Base-by-base conservation (phyloP, 2,888 invertebrate species). In the Dynastes hyllus region DNA sequence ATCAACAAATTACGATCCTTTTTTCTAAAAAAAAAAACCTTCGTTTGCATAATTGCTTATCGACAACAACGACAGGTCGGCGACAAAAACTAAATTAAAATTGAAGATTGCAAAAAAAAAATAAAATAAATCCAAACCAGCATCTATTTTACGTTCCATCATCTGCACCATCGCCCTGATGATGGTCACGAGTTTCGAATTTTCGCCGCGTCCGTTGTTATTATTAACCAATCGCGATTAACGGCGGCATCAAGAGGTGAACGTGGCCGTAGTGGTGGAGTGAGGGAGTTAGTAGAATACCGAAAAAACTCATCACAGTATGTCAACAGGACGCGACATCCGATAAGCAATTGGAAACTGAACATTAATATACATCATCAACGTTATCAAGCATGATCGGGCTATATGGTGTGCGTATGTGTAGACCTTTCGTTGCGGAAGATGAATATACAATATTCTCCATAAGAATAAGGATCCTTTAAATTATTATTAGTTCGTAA, bases 351-450 rank as follows among this genome's bases (percentile, higher is more conserved):
- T 79, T 79, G 65, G 77, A 71, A 70, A 75, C 67, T 53, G 67
- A 79, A 79, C 81, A 81, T 81, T 81, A 81, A 81, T 78, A 76
- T 79, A 77, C 81, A 79, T 79, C 81, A 79, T 73, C 73, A 73
- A 69, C 70, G 45, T 71, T 71, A 71, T 71, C 71, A 55, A 70
- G 22, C 61, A 50, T 76, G 32, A 76, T 76, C 76, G 29, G 37
- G 51, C 29, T 76, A 84, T 83, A 84, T 85, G 85, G 9, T 27
- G 50, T 13, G 53, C 11, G 53, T 66, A 37, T 45, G 55, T 45
- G 45, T 9, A 45, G 45, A 8, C 8, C 8, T 45, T 45, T 45
- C 45, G 45, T 45, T 45, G 45, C 8, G 8, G 45, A 45, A 8
- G 45, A 45, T 1, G 45, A 45, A 45, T 45, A 45, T 45, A 45